phyloP scores from a whole-genome alignment of 2,888 invertebrate genomes.

The Pasiphila rectangulata region DNA sequence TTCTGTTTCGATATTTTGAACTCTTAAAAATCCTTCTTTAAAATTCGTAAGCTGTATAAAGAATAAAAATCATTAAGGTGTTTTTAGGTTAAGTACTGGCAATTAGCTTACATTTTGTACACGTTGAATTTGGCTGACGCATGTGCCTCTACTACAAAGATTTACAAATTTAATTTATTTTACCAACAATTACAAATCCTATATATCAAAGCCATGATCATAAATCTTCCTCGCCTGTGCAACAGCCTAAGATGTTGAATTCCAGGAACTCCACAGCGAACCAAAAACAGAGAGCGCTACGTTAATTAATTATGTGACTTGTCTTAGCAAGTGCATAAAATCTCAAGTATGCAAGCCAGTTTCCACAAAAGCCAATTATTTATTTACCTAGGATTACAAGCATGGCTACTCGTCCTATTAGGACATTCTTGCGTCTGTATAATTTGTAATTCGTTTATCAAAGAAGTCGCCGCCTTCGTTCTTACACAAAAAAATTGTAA shows the following conservation, averaged over 20 bases:
- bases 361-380: conserved; percentile 4
- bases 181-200: no score
- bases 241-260: not conserved
- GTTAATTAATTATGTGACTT: conserved; percentile 1
- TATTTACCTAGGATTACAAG: not conserved
- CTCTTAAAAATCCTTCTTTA: no score
- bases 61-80: no score
- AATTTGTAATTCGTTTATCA: conserved; percentile 7
- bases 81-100: no score
- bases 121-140: no score
- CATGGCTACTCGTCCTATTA: conserved; percentile 8
- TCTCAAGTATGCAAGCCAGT: conserved; percentile 4
- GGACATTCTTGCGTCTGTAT: conserved; percentile 7
- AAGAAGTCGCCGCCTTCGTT: conserved; percentile 11
- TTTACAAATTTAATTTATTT: no score
- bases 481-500: not conserved
- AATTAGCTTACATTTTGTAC: no score
- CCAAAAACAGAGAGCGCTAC: not conserved
- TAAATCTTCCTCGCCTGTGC: no score
- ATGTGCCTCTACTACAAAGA: no score
- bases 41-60: no score
- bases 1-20: no score
- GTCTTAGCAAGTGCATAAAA: conserved; percentile 5
- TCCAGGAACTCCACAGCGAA: not conserved
- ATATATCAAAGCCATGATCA: no score